Conservation (phyloP, 2,113 vertebrate genomes). For the Neoarius graeffei region DNA sequence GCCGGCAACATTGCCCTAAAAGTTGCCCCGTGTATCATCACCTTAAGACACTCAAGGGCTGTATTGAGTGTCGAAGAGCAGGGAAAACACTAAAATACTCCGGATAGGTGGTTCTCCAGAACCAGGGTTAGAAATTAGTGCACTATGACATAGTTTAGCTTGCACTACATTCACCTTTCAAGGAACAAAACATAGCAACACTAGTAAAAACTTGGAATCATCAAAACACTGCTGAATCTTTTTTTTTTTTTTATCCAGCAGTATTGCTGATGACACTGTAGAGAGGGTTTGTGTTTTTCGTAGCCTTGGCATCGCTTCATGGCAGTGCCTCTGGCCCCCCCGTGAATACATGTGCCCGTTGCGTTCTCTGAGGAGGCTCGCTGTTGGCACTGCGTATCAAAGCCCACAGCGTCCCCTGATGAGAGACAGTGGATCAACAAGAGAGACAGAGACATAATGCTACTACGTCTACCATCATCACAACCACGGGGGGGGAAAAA, state of each 20-base stretch:
- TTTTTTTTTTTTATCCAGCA: conserved; percentile 26
- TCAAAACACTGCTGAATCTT: conserved; percentile 32
- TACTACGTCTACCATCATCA: conserved; percentile 58
- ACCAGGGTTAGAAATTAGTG: not conserved
- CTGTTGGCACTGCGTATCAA: conserved; percentile 57
- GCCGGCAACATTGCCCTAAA: too few species aligned
- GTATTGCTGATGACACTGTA: conserved; percentile 27
- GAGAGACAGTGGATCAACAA: conserved; percentile 69
- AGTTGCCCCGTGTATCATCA: too few species aligned
- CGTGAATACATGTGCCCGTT: conserved; percentile 59
- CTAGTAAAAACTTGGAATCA: conserved; percentile 8
- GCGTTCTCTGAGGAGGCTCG: conserved; percentile 63
- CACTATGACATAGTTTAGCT: conserved; percentile 24
- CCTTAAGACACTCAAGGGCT: too few species aligned
- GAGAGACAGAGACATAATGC: conserved; percentile 64
- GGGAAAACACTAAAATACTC: not conserved
- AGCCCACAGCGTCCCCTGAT: conserved; percentile 66
- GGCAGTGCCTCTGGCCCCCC: conserved; percentile 61
- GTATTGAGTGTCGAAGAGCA: not conserved
- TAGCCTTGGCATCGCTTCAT: conserved; percentile 66
- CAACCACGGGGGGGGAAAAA: conserved; percentile 48
- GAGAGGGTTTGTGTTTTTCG: conserved; percentile 50
- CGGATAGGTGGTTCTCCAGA: not conserved
- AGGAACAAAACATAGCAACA: conserved; percentile 17
- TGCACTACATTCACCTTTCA: not conserved